phyloP scores from a whole-genome alignment of 2,797 vertebrate species.

The Mallotus villosus region DNA sequence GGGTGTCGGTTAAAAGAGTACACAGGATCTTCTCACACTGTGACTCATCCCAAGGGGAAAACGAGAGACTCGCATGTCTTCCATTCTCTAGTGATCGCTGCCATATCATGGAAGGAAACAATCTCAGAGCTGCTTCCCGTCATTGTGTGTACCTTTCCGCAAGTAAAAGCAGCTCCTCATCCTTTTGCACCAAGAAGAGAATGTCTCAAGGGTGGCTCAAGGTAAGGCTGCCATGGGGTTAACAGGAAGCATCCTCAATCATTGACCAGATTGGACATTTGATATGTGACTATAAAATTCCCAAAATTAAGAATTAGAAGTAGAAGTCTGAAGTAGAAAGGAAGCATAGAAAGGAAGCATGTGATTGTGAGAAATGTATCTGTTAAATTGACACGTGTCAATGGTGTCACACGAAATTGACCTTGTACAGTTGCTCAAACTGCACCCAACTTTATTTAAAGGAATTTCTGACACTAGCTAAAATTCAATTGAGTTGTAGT shows the following conservation, averaged over 20 bases:
- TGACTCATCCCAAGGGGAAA: conserved; percentile 46
- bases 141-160: conserved; percentile 70
- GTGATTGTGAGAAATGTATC: no score
- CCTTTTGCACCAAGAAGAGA: conserved; percentile 52
- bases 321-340: not conserved
- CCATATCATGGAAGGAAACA: conserved; percentile 76
- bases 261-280: not conserved
- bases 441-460: not conserved
- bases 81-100: conserved; percentile 56
- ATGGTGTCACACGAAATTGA: no score
- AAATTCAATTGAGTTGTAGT: not conserved
- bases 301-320: no score
- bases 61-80: conserved; percentile 62
- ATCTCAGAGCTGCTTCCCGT: conserved; percentile 76
- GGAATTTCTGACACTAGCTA: not conserved
- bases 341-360: no score
- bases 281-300: not conserved
- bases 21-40: conserved; percentile 77
- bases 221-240: conserved; percentile 36
- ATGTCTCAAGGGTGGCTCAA: conserved; percentile 22
- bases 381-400: not conserved
- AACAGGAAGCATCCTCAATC: conserved; percentile 37
- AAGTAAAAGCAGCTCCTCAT: conserved; percentile 50
- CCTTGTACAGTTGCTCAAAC: no score
- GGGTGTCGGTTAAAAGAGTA: conserved; percentile 51